Conservation (phyloP, 2,113 vertebrate genomes). For the Pardalotus punctatus region DNA sequence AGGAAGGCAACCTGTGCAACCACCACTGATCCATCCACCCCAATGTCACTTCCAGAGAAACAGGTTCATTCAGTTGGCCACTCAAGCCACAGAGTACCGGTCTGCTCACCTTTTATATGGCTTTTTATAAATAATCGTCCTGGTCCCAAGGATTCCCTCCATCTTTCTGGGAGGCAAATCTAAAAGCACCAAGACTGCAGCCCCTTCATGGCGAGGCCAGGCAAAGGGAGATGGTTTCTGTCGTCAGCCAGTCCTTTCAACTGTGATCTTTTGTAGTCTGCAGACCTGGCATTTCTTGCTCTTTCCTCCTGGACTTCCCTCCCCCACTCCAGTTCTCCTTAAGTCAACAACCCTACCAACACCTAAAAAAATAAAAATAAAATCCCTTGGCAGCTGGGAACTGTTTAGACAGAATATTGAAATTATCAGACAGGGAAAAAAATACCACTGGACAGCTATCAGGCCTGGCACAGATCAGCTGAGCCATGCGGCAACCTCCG, state of each 20-base stretch:
- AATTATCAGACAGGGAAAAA: background rate
- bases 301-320: background rate
- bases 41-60: background rate
- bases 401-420: background rate
- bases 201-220: fast-evolving
- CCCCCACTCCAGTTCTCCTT: background rate
- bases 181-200: background rate
- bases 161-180: background rate
- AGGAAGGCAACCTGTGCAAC: background rate
- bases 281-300: background rate
- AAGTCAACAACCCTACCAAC: background rate
- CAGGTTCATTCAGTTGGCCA: fast-evolving
- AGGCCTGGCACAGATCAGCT: background rate
- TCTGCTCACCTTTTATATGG: fast-evolving
- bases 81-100: fast-evolving
- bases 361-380: background rate
- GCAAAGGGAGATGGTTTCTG: background rate
- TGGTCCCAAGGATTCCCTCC: background rate
- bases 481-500: background rate
- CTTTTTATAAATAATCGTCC: background rate
- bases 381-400: background rate
- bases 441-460: background rate
- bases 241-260: background rate
- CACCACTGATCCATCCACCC: fast-evolving
- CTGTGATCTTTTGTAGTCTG: background rate